Evolutionary conservation across 2,888 invertebrate species (phyloP), one percentile per base, ranked within the genome.

Genomic region (Rotaria macrura): DNA sequence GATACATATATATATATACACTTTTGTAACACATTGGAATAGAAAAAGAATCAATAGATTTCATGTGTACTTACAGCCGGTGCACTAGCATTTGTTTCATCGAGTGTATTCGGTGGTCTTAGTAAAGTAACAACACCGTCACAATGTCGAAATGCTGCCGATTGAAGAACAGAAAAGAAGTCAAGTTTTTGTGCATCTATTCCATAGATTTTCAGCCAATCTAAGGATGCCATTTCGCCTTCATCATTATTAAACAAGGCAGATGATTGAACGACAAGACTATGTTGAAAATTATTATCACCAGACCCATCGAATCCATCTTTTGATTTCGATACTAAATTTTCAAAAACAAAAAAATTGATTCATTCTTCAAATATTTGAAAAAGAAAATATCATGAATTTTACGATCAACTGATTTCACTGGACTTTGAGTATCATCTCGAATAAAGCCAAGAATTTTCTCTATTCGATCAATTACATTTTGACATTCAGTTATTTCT

Each of bases 141-240:
- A 84, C 88, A 88, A 87, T 91, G 91, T 87, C 89, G 89, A 88
- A 91, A 91, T 10, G 90, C 90, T 10, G 91, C 90, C 25, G 89
- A 88, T 20, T 89, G 87, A 54, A 91, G 88, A 17, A 90, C 88
- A 87, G 90, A 90, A 87, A 89, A 89, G 87, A 91, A 88, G 55
- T 89, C 89, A 7, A 91, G 89, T 85, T 88, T 89, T 86, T 89
- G 88, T 20, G 90, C 88, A n/a, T 87, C 88, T 10, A 91, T 87
- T 17, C 91, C 91, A 87, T 90, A 88, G 65, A 88, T 88, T 55
- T 88, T 87, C 47, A 91, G 87, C 91, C 91, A 91, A 85, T 90
- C 90, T 52, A 88, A 87, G 20, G 91, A 91, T 57, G 89, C 89
- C 90, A 91, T 89, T 87, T 90, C 90, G 79, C 89, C 89, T 87